Evolutionary conservation across 2,888 invertebrate species (phyloP), one percentile per base, ranked within the genome.

Genomic region (Epistrophella euchroma): DNA sequence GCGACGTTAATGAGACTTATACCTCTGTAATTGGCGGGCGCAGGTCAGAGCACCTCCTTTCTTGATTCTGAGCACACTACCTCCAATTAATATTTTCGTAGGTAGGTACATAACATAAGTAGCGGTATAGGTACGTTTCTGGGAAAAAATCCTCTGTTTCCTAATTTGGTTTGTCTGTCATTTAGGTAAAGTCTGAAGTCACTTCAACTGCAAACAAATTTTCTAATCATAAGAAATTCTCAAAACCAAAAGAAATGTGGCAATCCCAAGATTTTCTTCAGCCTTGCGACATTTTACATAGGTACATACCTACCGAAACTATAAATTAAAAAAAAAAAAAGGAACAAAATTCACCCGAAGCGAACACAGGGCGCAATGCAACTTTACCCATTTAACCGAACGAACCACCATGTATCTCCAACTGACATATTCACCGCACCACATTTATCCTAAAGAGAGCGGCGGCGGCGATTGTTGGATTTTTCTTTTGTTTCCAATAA

Each of bases 371-470:
- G 47, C 47, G 28, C 45, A 64, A 13, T 66, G 66, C 66, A 66
- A 66, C 66, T 47, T 66, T 66, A 35, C 66, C 32, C 47, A 66
- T 66, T 66, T 17, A 60, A 37, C 60, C 22, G 2, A 60, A 52
- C 52, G 25, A 40, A 60, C 68, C 37, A 40, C 52, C 68, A 68
- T 68, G 68, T 68, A 50, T 68, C 50, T 64, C 45, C 22, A 35
- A 50, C 66, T 50, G 66, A 68, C 68, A 68, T 68, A 68, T 68
- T 68, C 78, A 80, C 75, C 80, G 73, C 77, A 80, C 70, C 68
- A 73, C 60, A 74, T 82, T 66, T 64, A 72, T 81, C 86, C 86
- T 78, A 78, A 81, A 86, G 86, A 86, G 86, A 82, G 77, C 37
- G 13, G 19, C 37, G 70, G 77, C 37, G 13, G 19, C 22, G 70